These are phyloP conservation scores for Bradynema listronoti DNA, from an alignment of 1,140 invertebrate genomes.

Conservation along the genomic window DNA sequence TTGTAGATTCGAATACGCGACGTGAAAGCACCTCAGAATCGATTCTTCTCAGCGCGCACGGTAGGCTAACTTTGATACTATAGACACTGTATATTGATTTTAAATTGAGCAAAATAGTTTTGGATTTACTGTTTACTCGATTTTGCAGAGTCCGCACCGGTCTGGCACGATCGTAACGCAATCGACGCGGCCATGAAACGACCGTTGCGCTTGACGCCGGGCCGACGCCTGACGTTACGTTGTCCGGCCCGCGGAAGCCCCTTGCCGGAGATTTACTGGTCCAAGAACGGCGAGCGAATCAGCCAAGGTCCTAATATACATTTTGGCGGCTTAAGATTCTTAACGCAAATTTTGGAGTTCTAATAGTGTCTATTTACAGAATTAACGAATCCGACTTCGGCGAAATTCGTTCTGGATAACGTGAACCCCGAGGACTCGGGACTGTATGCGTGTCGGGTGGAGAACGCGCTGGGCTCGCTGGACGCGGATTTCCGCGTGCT, in stretches of 20 bases:
- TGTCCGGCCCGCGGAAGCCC: conserved; percentile 26
- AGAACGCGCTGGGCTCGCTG: conserved; percentile 59
- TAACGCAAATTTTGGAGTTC: background rate
- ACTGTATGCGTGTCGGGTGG: conserved; percentile 59
- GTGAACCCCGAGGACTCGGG: conserved; percentile 55
- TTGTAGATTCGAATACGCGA: background rate
- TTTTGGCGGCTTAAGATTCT: conserved; percentile 3
- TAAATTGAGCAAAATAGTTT: background rate
- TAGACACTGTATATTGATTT: too few relatives aligned
- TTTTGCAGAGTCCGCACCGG: conserved; percentile 15
- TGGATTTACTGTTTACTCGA: too few relatives aligned
- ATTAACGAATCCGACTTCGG: conserved; percentile 20
- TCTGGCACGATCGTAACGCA: conserved; percentile 14
- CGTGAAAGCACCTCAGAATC: conserved; percentile 1
- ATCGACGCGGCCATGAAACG: background rate
- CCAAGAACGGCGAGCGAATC: conserved; percentile 7
- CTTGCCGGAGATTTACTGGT: conserved; percentile 24
- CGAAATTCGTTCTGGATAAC: conserved; percentile 9
- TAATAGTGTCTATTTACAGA: conserved; percentile 12
- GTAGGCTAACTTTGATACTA: too few relatives aligned
- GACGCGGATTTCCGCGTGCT: conserved; percentile 19
- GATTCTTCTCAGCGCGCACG: background rate
- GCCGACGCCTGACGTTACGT: conserved; percentile 9
- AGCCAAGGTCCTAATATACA: background rate
- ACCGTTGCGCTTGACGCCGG: background rate